Base-by-base conservation (phyloP, 2,113 vertebrate genomes). In the Beaufortia kweichowensis region DNA sequence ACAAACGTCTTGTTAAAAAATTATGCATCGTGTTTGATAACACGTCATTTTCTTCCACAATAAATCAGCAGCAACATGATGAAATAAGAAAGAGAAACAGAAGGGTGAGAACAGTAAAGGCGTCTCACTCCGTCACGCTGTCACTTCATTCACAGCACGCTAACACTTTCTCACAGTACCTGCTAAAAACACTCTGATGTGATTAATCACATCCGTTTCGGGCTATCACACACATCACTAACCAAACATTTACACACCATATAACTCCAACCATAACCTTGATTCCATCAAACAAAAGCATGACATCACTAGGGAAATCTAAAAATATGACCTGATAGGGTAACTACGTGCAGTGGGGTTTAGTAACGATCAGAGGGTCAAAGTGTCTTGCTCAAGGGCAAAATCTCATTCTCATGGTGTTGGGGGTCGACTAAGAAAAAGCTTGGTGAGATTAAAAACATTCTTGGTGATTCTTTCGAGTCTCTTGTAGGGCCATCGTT, bases 111-210 rank as follows among this genome's bases (percentile, higher is more conserved):
- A 61, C 75, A 68, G 41, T 41, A 67, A 67, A 29, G 28, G 19
- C 63, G 67, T 69, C 23, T 67, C 28, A n/a, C 41, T 23, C 64
- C 67, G 28, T 72, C 73, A 77, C 63, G 21, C 15, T 39, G 68
- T 74, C 53, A 62, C 64, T 60, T 53, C n/a, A n/a, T 63, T 79
- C 76, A 63, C 65, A 61, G 72, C 75, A 39, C 56, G 57, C 28
- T 77, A 24, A 75, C 76, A 57, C 78, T 60, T 28, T 75, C 66
- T 33, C 67, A 69, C 76, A 71, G 76, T 73, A 81, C 79, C 72
- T 79, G 79, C 48, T 55, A 79, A 79, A 75, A 62, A 80, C 29
- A 15, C 57, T 43, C 29, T n/a, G 14, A 56, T 62, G 59, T 28
- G 12, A 73, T 83, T 71, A 61, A 78, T 76, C 82, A 81, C 63